Base-by-base conservation (phyloP, 2,888 invertebrate species). In the Xestoiulus laeticollis region DNA sequence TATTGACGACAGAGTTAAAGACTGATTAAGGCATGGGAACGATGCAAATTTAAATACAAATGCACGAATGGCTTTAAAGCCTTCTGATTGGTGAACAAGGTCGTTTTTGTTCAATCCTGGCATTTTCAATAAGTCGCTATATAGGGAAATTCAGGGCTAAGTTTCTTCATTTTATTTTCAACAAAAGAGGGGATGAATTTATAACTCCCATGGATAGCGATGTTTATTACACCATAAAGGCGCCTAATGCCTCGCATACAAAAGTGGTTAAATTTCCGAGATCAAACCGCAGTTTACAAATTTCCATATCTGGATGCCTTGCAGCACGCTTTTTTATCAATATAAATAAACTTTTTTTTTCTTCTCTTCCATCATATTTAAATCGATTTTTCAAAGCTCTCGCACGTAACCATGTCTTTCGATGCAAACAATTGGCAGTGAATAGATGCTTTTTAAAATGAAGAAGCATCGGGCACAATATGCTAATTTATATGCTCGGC, bases 261-360 rank as follows among this genome's bases (percentile, higher is more conserved):
- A 68, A 68, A 68, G 59, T 68, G 59, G 59, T 68, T 68, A 68
- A 68, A 68, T 68, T 68, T 68, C 59, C 59, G 59, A 68, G 59
- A 68, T 68, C 59, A 68, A 68, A 68, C 59, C 59, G 59, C 59
- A 68, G 59, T 68, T 68, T 68, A 68, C 59, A 68, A 68, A 68
- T 68, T 68, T 68, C 59, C 59, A 68, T 68, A 68, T 68, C 59
- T 48, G 38, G 38, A 48, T 68, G 59, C 59, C 59, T 43, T 68
- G 59, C 59, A 68, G 59, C 59, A 68, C 19, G 59, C 59, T 68
- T 68, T 43, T 68, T 68, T 68, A 68, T 68, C 59, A 68, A 68
- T 68, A 68, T 68, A 68, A 68, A 68, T 68, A 68, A 68, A 68
- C 59, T 68, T 68, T 68, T 68, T 68, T 68, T 48, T 48, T 68